These are phyloP conservation scores for Euzophera pinguis DNA, from an alignment of 2,888 invertebrate genomes.

Conservation along the genomic window DNA sequence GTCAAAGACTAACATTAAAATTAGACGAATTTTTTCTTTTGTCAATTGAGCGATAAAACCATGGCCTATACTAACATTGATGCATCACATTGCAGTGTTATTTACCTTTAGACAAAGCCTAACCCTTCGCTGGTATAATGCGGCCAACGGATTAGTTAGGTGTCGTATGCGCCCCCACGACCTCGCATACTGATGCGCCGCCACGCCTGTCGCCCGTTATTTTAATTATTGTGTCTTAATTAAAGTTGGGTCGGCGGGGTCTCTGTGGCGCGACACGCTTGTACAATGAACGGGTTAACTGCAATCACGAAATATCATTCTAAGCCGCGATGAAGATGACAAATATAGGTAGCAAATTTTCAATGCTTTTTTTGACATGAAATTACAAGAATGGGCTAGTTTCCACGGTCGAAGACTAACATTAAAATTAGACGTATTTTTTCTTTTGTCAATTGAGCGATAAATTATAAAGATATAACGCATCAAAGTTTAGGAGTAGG, in stretches of 20 bases:
- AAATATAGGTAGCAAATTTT: no score
- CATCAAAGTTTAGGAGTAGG: no score
- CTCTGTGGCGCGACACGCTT: conserved; percentile 20
- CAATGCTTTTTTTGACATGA: no score
- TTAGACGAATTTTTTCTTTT: no score
- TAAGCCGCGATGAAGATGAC: neutral
- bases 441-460: no score
- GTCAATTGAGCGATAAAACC: no score
- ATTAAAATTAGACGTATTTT: no score
- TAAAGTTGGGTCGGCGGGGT: conserved; percentile 39
- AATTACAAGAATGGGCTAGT: no score
- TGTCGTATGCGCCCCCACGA: conserved; percentile 61
- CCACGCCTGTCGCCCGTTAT: conserved; percentile 53
- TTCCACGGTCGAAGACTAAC: no score
- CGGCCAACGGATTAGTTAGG: conserved; percentile 38
- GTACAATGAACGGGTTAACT: conserved; percentile 7
- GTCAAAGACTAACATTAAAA: no score
- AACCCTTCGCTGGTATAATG: conserved; percentile 18
- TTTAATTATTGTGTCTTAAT: conserved; percentile 73
- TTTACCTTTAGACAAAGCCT: neutral
- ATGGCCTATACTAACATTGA: neutral
- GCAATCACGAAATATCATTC: conserved; percentile 1
- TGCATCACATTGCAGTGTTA: neutral
- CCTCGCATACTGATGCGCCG: conserved; percentile 55
- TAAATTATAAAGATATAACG: no score